Base-by-base conservation (phyloP, 2,113 vertebrate species). In the Calonectris borealis region DNA sequence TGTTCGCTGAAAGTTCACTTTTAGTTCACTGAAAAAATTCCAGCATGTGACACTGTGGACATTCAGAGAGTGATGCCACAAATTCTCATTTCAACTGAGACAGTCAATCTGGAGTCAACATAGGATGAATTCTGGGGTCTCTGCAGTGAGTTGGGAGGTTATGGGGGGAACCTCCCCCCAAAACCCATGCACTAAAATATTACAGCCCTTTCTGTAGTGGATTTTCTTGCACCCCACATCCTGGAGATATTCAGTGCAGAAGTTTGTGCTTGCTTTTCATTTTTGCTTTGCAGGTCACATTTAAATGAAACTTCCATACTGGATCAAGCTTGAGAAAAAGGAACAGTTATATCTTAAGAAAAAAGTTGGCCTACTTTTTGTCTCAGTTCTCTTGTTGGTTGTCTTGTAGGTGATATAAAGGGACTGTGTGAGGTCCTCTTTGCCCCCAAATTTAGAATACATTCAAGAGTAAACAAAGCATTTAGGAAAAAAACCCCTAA, bases 271-370 rank as follows among this genome's bases (percentile, higher is more conserved):
- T 3, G 0, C 25, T 87, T 81, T 94, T 93, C 0, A 31, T 76
- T 91, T 96, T 95, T 87, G 69, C 83, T 96, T 96, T 94, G 57
- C 4, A 60, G 86, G 57, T 94, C 88, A 89, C 70, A 83, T 87
- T 95, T 83, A 95, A 91, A 93, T 85, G 66, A 84, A 91, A 83
- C 40, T 89, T 94, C 58, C 49, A 85, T 40, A 55, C 36, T 65
- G 70, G 61, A 87, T 87, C 72, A 87, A 72, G 42, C 36, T n/a
- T 85, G 58, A 77, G 17, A 49, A 94, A 96, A 93, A 86, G 65
- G 64, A 79, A 42, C 52, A 93, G 48, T 57, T 92, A 69, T 34
- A 89, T 13, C n/a, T 84, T 54, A 64, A 89, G 72, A 92, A 94
- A 89, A 72, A 65, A 42, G 36, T 18, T 90, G 86, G 36, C 61